phyloP scores from a whole-genome alignment of 2,797 vertebrate species.

The Chiloscyllium punctatum region DNA sequence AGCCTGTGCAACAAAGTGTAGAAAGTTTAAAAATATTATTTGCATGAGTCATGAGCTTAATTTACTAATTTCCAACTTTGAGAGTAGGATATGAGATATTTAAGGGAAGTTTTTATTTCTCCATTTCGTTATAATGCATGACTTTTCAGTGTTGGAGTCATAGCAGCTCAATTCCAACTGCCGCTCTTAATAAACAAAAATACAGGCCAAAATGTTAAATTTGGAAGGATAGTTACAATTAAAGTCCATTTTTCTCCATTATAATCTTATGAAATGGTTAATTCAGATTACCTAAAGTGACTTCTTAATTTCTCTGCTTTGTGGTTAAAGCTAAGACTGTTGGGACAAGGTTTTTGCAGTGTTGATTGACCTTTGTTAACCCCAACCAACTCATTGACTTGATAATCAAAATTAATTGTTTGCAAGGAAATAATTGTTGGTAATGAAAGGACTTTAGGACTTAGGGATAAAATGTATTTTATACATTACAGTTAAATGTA shows the following conservation, averaged over 20 bases:
- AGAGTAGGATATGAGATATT: not conserved
- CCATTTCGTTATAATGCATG: not conserved
- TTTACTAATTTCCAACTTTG: constrained; percentile 2
- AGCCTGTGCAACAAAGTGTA: constrained; percentile 42
- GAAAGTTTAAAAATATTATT: not conserved
- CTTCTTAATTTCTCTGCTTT: not conserved
- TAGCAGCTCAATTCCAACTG: not conserved
- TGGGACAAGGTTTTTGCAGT: not conserved
- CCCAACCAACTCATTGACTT: not conserved
- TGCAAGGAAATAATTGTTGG: not conserved
- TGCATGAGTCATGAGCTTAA: not conserved
- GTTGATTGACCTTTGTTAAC: not conserved
- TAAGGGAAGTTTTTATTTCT: not conserved
- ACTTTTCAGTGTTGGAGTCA: not conserved
- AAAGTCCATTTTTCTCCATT: not conserved
- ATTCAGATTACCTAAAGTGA: not conserved
- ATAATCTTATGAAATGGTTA: not conserved
- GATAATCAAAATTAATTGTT: not conserved
- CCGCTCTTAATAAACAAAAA: not conserved
- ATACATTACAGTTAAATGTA: not conserved
- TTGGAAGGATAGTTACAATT: not conserved
- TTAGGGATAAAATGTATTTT: not conserved
- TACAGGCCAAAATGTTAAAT: not conserved
- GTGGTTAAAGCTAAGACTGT: not conserved
- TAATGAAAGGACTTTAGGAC: not conserved